Percentiles rank a stretch among this genome's conserved stretches.
These are phyloP conservation scores for Sebastiscus tertius DNA, from an alignment of 2,797 vertebrate genomes.

Conservation along the genomic window DNA sequence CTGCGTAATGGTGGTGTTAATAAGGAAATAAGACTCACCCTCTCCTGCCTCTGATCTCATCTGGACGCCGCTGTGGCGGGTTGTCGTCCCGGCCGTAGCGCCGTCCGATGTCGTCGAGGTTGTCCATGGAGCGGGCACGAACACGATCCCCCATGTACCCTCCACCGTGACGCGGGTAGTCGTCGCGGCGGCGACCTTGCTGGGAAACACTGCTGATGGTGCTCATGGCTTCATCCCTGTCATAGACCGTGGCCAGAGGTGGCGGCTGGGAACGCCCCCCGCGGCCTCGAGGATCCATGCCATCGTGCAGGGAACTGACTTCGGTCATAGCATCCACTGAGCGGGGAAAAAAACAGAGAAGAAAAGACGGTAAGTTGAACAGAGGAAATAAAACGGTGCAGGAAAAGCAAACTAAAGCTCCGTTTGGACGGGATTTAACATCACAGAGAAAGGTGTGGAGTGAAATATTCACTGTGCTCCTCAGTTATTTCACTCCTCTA, in stretches of 20 bases:
- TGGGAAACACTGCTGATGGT: slow-evolving; percentile 86
- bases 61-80: slow-evolving; percentile 58
- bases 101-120: slow-evolving; percentile 84
- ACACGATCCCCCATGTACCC: slow-evolving; percentile 58
- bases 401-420: not conserved
- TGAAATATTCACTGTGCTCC: not conserved
- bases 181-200: slow-evolving; percentile 67
- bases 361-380: not conserved
- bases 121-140: slow-evolving; percentile 89
- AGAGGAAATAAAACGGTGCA: not conserved
- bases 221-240: slow-evolving; percentile 86
- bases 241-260: slow-evolving; percentile 74
- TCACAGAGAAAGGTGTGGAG: not conserved
- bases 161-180: slow-evolving; percentile 49
- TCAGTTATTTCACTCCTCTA: not conserved
- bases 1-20: not conserved
- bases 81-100: slow-evolving; percentile 67
- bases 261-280: slow-evolving; percentile 82
- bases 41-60: slow-evolving; percentile 77
- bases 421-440: not conserved
- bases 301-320: slow-evolving; percentile 89
- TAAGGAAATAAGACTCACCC: slow-evolving; percentile 67
- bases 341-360: not conserved
- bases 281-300: slow-evolving; percentile 73
- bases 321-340: slow-evolving; percentile 87